Conservation (phyloP, 2,797 vertebrate genomes). For the Trachurus trachurus region DNA sequence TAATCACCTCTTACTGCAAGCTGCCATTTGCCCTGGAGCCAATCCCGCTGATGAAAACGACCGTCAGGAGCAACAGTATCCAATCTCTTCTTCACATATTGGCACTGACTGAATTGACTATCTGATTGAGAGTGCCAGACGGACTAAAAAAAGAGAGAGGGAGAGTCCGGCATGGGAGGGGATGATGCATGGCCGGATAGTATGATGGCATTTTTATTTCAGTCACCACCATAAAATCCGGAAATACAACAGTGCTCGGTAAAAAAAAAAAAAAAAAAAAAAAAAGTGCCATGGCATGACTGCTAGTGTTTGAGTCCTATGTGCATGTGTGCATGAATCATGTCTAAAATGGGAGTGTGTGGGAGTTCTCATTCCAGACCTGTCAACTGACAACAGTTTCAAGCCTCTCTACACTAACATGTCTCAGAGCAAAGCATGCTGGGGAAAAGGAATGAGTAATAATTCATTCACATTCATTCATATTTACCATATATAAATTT, state of each 20-base stretch:
- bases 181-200: slow-evolving; percentile 16
- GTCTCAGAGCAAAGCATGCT: slow-evolving; percentile 32
- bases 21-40: slow-evolving; percentile 47
- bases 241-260: no score
- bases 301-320: slow-evolving; percentile 1
- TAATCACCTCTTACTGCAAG: slow-evolving; percentile 65
- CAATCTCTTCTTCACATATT: slow-evolving; percentile 49
- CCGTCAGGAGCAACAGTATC: slow-evolving; percentile 24
- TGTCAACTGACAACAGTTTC: slow-evolving; percentile 63
- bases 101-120: slow-evolving; percentile 41
- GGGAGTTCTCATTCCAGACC: slow-evolving; percentile 61
- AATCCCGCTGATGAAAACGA: slow-evolving; percentile 47
- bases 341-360: slow-evolving; percentile 67
- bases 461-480: slow-evolving; percentile 26
- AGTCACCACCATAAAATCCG: slow-evolving; percentile 17
- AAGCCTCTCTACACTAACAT: slow-evolving; percentile 63
- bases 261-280: no score
- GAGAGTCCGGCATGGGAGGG: slow-evolving; percentile 10
- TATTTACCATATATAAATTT: slow-evolving; percentile 14
- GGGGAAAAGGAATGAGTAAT: slow-evolving; percentile 5
- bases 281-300: slow-evolving; percentile 16
- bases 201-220: slow-evolving; percentile 52
- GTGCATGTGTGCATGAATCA: slow-evolving; percentile 37
- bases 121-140: slow-evolving; percentile 32
- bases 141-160: slow-evolving; percentile 8